These are phyloP conservation scores for Magallana nippona DNA, from an alignment of 2,888 invertebrate species.

Conservation along the genomic window DNA sequence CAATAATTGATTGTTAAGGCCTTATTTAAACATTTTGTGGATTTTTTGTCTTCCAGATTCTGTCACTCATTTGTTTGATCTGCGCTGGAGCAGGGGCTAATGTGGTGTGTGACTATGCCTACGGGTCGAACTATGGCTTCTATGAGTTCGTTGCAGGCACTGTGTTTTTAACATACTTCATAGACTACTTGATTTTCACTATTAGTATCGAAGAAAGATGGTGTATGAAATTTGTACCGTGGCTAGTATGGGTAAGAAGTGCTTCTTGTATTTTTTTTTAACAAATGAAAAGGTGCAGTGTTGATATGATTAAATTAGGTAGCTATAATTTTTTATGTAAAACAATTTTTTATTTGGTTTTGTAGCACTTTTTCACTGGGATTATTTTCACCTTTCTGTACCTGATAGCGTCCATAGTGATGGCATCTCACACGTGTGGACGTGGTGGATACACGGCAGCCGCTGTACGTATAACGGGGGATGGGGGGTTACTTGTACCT, in stretches of 20 bases:
- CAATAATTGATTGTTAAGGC: too few relatives aligned
- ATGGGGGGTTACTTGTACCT: too few relatives aligned
- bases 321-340: too few relatives aligned
- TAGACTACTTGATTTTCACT: slow-evolving; percentile 36
- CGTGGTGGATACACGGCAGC: slow-evolving; percentile 33
- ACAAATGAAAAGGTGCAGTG: too few relatives aligned
- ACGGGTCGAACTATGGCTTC: slow-evolving; percentile 38
- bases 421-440: slow-evolving; percentile 15
- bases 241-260: slow-evolving; percentile 34
- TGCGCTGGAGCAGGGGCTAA: slow-evolving; percentile 26
- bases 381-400: slow-evolving; percentile 25
- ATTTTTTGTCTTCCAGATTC: slow-evolving; percentile 14
- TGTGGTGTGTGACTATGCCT: slow-evolving; percentile 9
- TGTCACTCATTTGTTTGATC: slow-evolving; percentile 38
- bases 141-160: slow-evolving; percentile 33
- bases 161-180: slow-evolving; percentile 29
- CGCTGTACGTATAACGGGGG: slow-evolving; percentile 22
- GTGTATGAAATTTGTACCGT: slow-evolving; percentile 36
- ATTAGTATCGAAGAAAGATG: slow-evolving; percentile 34
- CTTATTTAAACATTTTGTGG: too few relatives aligned
- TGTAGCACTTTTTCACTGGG: slow-evolving; percentile 19
- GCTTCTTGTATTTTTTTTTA: too few relatives aligned
- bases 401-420: slow-evolving; percentile 32
- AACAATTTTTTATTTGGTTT: background rate
- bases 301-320: too few relatives aligned